Base-by-base conservation (phyloP, 1,140 invertebrate genomes). In the Cyclargus thomasi region DNA sequence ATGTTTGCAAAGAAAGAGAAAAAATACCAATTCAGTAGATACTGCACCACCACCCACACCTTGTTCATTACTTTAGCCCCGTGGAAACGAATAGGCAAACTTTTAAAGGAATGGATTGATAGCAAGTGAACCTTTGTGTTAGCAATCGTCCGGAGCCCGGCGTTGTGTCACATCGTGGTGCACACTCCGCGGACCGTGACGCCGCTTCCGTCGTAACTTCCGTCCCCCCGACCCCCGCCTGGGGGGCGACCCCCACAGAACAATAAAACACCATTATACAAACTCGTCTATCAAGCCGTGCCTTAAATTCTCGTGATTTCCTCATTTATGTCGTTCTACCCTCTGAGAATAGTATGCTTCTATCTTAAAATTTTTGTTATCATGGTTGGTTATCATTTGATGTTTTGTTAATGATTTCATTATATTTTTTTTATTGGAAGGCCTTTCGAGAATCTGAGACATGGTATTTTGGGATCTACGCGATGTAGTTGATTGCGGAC, bases 141-240 rank as follows among this genome's bases (percentile, higher is more conserved):
- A 63, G 69, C 71, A 69, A 74, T 65, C 65, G 59, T 59, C 18
- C 55, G 68, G 70, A 71, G 69, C 17, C 62, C 53, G 63, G 18
- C 65, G 68, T 70, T 66, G 69, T 70, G 86, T 85, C 85, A 86
- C 75, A 69, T 74, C 75, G 78, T 76, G 77, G 77, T 75, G 76
- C 74, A 78, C 55, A 59, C 78, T 74, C 75, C 72, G 71, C 73
- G 74, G 78, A 83, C 80, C 86, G 75, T 86, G 81, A 86, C 81
- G 81, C 81, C 78, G 77, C 76, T 89, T 88, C 86, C 85, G 84
- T 76, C 66, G 74, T 66, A 70, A 74, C 78, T 87, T 89, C 86
- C 86, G 86, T 79, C 85, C 81, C 82, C 81, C 53, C 16, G 53
- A 16, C 53, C 53, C 53, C 53, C 53, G 11, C 55, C 55, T 21